These are phyloP conservation scores for Cylindroiulus punctatus DNA, from an alignment of 2,888 invertebrate genomes.

Conservation along the genomic window DNA sequence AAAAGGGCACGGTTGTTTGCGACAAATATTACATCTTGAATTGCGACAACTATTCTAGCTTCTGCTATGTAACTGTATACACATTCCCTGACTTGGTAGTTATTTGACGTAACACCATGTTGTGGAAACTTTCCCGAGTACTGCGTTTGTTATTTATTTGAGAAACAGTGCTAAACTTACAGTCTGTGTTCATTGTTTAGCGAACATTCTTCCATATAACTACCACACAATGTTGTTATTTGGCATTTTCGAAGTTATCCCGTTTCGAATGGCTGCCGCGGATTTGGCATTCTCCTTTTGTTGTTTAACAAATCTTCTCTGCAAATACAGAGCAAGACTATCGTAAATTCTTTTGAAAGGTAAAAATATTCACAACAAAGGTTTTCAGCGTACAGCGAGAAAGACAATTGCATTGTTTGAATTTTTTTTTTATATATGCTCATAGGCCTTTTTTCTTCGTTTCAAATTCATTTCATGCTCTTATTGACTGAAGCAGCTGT, in stretches of 20 bases:
- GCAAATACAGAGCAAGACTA: neutral
- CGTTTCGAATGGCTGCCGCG: neutral
- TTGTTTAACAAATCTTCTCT: neutral
- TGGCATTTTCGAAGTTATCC: neutral
- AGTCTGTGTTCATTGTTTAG: neutral
- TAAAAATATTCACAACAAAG: neutral
- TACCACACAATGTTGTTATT: neutral
- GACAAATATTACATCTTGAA: too few relatives aligned
- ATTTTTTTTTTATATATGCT: neutral
- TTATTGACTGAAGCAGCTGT: neutral
- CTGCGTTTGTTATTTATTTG: too few relatives aligned
- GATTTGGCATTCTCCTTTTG: neutral
- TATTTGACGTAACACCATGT: too few relatives aligned
- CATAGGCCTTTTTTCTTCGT: neutral
- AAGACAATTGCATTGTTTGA: neutral
- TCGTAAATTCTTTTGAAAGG: neutral
- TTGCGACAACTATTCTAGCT: too few relatives aligned
- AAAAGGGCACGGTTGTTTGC: too few relatives aligned
- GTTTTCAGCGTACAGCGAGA: neutral
- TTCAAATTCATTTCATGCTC: conserved; percentile 2
- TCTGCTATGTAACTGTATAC: too few relatives aligned
- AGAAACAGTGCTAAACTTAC: too few relatives aligned
- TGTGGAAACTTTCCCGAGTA: too few relatives aligned
- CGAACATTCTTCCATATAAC: neutral
- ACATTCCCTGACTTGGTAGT: too few relatives aligned